These are phyloP conservation scores for Nebria brevicollis DNA, from an alignment of 2,888 invertebrate species.

Conservation along the genomic window DNA sequence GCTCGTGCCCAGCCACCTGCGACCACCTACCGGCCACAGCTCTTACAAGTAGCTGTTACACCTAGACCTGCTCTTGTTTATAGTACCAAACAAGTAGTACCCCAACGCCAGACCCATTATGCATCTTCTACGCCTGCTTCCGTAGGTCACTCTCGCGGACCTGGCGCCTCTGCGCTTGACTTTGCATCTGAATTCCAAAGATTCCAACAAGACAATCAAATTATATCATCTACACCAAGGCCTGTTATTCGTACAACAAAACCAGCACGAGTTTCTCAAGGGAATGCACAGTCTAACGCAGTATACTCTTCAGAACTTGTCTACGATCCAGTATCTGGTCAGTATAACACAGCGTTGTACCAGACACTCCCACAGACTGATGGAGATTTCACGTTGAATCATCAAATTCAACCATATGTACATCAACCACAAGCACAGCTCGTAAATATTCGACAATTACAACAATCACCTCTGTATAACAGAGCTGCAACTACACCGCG, in stretches of 20 bases:
- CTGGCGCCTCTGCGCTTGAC: conserved; percentile 62
- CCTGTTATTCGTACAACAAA: conserved; percentile 59
- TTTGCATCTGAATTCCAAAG: conserved; percentile 81
- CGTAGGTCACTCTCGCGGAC: conserved; percentile 53
- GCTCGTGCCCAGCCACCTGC: conserved; percentile 68
- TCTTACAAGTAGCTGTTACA: conserved; percentile 69
- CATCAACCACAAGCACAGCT: conserved; percentile 66
- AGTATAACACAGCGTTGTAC: conserved; percentile 81
- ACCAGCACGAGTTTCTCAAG: conserved; percentile 54
- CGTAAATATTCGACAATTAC: conserved; percentile 70
- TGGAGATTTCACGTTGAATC: conserved; percentile 77
- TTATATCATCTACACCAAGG: conserved; percentile 66
- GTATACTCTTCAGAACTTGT: conserved; percentile 82
- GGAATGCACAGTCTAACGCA: conserved; percentile 65
- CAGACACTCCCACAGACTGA: conserved; percentile 79
- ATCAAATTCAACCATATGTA: conserved; percentile 79
- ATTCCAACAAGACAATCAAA: conserved; percentile 75
- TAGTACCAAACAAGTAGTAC: conserved; percentile 58
- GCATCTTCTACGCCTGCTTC: conserved; percentile 61
- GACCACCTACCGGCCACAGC: conserved; percentile 74
- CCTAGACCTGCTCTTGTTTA: conserved; percentile 64
- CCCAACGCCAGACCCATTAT: conserved; percentile 54
- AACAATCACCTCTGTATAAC: conserved; percentile 66
- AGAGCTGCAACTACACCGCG: conserved; percentile 54
- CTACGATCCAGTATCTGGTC: conserved; percentile 79